Evolutionary conservation across 1,140 invertebrate species (phyloP).

Genomic region (Drosophila watanabei): DNA sequence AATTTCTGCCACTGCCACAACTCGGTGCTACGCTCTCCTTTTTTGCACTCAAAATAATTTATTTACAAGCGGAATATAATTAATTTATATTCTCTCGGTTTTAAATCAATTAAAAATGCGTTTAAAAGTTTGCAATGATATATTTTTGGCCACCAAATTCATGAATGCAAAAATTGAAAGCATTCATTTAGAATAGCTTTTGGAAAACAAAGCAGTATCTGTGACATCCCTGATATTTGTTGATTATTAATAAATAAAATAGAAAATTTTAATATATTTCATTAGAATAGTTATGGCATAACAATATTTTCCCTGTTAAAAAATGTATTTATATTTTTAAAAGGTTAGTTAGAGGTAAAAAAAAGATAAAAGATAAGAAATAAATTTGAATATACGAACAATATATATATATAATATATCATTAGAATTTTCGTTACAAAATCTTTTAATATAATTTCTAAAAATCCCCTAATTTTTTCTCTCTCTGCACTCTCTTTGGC

Average conservation of each 20-base stretch:
- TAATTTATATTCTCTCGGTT: neutral
- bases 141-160: neutral
- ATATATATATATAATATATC: neutral
- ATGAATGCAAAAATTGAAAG: neutral
- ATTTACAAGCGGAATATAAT: neutral
- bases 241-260: neutral
- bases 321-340: no score
- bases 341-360: no score
- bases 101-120: neutral
- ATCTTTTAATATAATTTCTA: no score
- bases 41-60: neutral
- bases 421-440: neutral
- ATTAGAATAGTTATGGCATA: neutral
- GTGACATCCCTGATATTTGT: neutral
- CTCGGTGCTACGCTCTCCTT: neutral
- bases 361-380: no score
- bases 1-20: slow-evolving; percentile 38
- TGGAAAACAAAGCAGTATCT: neutral
- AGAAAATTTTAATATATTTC: neutral
- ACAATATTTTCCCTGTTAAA: neutral
- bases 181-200: no score
- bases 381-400: no score
- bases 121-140: neutral
- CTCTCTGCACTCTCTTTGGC: slow-evolving; percentile 24
- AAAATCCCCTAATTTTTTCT: neutral